Percentiles rank a stretch among this genome's conserved stretches.
Evolutionary conservation across 2,113 vertebrate genomes (phyloP).

Genomic region (Callospermophilus lateralis): DNA sequence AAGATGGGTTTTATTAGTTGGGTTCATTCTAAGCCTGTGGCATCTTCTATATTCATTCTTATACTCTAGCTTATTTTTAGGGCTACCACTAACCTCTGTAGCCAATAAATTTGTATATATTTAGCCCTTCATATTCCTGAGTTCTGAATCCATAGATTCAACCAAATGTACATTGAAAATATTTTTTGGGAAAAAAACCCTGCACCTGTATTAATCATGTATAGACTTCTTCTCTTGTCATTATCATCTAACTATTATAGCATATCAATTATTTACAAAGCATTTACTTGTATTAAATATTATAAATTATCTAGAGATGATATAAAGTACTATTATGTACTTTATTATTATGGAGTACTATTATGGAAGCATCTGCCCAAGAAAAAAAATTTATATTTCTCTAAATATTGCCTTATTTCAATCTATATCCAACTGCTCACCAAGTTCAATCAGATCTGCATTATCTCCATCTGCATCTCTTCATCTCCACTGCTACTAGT

Average conservation of each 20-base stretch:
- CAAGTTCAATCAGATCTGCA: background rate
- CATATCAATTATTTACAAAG: background rate
- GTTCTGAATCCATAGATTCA: background rate
- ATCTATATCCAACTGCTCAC: background rate
- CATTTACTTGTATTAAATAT: background rate
- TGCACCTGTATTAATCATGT: background rate
- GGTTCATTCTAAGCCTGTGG: background rate
- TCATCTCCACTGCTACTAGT: background rate
- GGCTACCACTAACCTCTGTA: background rate
- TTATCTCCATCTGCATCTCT: background rate
- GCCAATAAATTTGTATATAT: background rate
- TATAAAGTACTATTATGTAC: background rate
- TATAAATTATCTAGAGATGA: background rate
- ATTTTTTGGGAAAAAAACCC: background rate
- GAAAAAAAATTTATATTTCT: background rate
- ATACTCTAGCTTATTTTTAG: background rate
- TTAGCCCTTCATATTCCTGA: background rate
- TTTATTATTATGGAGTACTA: background rate
- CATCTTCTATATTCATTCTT: background rate
- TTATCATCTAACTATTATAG: background rate
- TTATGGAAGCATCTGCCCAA: background rate
- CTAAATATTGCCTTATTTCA: background rate
- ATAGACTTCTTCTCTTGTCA: background rate
- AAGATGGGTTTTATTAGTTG: constrained; percentile 7
- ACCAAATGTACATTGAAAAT: background rate